Base-by-base conservation (phyloP, 1,140 invertebrate genomes). In the Hyphantria cunea region DNA sequence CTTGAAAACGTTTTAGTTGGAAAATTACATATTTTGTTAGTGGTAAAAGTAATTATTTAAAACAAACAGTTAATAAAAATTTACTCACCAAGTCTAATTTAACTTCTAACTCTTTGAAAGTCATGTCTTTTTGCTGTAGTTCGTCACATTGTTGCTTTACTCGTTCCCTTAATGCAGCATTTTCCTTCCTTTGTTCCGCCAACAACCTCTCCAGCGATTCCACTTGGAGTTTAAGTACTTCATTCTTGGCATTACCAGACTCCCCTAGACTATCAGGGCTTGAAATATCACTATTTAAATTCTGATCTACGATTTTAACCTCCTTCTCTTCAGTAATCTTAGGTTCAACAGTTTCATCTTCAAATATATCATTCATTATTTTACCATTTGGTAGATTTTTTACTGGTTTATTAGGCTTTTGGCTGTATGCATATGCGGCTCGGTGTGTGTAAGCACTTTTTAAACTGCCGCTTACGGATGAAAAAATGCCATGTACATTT, bases 401-500 rank as follows among this genome's bases (percentile, higher is more conserved):
- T 2, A 77, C 41, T 25, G 49, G 58, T 70, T 85, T 87, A 0
- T 62, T 12, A 6, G 74, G 75, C 47, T 84, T 87, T 11, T 77
- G 82, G 5, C 6, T 13, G n/a, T 58, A 58, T 9, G 56, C 48
- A 8, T 58, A 58, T 14, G 56, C 48, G 8, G 71, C 71, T 67
- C 78, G 53, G 31, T 86, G 76, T 17, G 73, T 79, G 50, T 90
- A 90, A 4, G 83, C 87, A 63, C 83, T 85, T 39, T 89, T 89
- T 12, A 90, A 66, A 52, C 86, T 90, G 6, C 87, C 87, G 31
- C 84, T 86, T 0, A 90, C 79, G 8, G 87, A 84, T 1, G 84
- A 87, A 44, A 90, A 90, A 51, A 90, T 90, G 0, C 86, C 87
- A 11, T 90, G 87, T 3, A 90, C 87, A 74, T 88, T 90, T 58